These are phyloP conservation scores for Conops quadrifasciatus DNA, from an alignment of 2,888 invertebrate species.

Conservation along the genomic window DNA sequence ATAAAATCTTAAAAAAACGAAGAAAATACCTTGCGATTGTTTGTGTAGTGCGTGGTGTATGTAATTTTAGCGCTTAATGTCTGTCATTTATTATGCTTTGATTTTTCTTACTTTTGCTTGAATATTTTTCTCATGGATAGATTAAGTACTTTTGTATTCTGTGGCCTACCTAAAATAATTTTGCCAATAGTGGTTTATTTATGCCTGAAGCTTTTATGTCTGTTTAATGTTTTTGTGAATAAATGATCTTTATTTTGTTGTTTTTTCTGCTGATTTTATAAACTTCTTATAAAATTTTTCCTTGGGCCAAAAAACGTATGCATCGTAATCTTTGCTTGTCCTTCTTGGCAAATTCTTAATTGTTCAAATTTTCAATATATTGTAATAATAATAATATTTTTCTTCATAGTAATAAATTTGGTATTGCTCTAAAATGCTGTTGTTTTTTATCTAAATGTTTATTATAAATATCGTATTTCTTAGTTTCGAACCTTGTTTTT, in stretches of 20 bases:
- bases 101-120: constrained; percentile 2
- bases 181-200: no score
- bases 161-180: no score
- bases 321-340: constrained; percentile 36
- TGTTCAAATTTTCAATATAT: constrained; percentile 38
- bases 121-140: background rate
- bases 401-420: constrained; percentile 40
- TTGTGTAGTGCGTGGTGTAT: background rate
- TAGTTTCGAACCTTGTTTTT: constrained; percentile 16
- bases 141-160: no score
- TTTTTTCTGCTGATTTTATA: background rate
- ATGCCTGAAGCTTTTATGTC: background rate
- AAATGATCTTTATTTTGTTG: background rate
- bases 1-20: no score
- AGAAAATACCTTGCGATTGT: no score
- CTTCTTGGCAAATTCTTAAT: constrained; percentile 20
- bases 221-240: background rate
- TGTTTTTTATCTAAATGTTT: constrained; percentile 25
- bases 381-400: constrained; percentile 28
- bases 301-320: constrained; percentile 25
- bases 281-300: background rate
- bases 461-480: no score
- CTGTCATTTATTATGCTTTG: background rate
- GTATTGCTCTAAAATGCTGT: constrained; percentile 36
- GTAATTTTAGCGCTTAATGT: constrained; percentile 24